Base-by-base conservation (phyloP, 2,113 vertebrate species). In the Illadopsis cleaveri region DNA sequence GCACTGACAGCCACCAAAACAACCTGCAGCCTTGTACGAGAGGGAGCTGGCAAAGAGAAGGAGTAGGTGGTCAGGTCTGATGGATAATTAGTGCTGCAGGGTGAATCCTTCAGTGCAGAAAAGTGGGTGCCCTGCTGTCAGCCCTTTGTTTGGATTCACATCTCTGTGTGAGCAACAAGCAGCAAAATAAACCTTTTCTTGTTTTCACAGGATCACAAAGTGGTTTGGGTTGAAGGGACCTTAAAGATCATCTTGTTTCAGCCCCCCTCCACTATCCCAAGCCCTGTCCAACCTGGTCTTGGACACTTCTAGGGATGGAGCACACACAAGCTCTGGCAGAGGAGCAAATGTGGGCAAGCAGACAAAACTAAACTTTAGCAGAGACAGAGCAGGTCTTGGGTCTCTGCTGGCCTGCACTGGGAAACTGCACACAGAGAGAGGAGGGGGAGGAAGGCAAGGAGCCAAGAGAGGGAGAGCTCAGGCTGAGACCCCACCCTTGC, bases 131-230 rank as follows among this genome's bases (percentile, higher is more conserved):
- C 6, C 5, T 15, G 28, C 60, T 77, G 11, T 9, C 4, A 3
- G 54, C 28, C 20, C 1, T 0, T 8, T 87, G 64, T 45, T 87
- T 28, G n/a, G 44, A 30, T 50, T 71, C 60, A 58, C 35, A 51
- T 23, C 27, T 15, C 35, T 51, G 27, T 13, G 25, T 1, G 9
- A 60, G 66, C 30, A 78, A 62, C 35, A 53, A 86, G 48, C 35
- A 75, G 93, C 70, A 94, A 89, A 94, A 95, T 19, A 89, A 96
- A 89, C 51, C 15, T 69, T 62, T 61, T 57, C 25, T 72, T 88
- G 91, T 93, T 84, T 6, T 28, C 58, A 33, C 5, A 42, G 57
- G 35, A 11, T 22, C 47, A 62, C 40, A 42, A 15, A 40, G 27
- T 20, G 27, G 33, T n/a, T 66, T 82, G 44, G 37, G 15, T 30